These are phyloP conservation scores for Eubucco bourcierii DNA, from an alignment of 2,113 vertebrate genomes.

Conservation along the genomic window DNA sequence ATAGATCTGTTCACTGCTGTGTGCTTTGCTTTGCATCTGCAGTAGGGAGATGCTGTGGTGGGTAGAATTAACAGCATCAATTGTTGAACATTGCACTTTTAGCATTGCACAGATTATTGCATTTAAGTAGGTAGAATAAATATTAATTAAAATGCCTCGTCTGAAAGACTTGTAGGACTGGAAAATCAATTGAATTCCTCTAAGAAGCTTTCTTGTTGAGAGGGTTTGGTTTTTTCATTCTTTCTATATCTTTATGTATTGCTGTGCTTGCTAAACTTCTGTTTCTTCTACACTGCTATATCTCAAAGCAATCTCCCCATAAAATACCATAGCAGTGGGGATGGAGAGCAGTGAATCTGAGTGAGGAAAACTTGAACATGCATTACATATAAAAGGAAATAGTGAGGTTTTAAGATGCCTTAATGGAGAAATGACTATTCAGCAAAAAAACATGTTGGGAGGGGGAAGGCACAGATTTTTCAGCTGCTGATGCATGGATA, in stretches of 20 bases:
- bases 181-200: constrained; percentile 15
- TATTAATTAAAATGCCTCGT: constrained; percentile 33
- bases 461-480: background rate
- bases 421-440: background rate
- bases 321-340: background rate
- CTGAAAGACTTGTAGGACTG: background rate
- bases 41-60: background rate
- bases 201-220: background rate
- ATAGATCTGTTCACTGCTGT: background rate
- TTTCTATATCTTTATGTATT: background rate
- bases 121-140: constrained; percentile 26
- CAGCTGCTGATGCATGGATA: background rate
- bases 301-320: constrained; percentile 16
- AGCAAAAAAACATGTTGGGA: background rate
- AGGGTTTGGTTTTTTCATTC: background rate
- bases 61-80: background rate
- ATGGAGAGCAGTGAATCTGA: background rate
- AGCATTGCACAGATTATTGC: background rate
- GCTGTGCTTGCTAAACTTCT: background rate
- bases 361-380: background rate
- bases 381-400: background rate
- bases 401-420: background rate
- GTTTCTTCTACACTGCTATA: background rate
- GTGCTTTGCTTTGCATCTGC: background rate
- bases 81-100: background rate